These are phyloP conservation scores for Diploptera punctata DNA, from an alignment of 2,888 invertebrate genomes.

Conservation along the genomic window DNA sequence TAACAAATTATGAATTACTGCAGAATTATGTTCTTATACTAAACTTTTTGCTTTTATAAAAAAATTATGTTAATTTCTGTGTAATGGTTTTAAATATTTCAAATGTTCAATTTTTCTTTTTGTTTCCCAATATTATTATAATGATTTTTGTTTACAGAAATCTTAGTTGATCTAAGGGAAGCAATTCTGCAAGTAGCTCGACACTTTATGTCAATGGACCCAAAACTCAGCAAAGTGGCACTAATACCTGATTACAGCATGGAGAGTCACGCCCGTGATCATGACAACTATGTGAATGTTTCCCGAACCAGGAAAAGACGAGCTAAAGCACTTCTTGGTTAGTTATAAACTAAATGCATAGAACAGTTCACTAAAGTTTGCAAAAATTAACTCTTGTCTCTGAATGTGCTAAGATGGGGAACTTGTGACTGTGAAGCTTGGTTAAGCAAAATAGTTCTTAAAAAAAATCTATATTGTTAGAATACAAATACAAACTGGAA, in stretches of 20 bases:
- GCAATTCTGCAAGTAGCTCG: conserved; percentile 92
- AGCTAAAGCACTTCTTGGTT: conserved; percentile 90
- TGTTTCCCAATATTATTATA: too few relatives aligned
- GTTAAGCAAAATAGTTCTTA: too few relatives aligned
- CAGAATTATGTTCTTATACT: too few relatives aligned
- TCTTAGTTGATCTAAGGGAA: conserved; percentile 96
- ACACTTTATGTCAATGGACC: conserved; percentile 94
- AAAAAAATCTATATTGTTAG: too few relatives aligned
- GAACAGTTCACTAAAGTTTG: not conserved
- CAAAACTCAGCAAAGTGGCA: conserved; percentile 80
- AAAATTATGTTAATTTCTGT: too few relatives aligned
- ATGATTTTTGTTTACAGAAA: conserved; percentile 62
- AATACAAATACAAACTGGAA: too few relatives aligned
- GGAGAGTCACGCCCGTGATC: conserved; percentile 94
- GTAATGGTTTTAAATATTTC: too few relatives aligned
- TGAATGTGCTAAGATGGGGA: too few relatives aligned
- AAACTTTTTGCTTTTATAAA: too few relatives aligned
- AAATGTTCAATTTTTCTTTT: too few relatives aligned
- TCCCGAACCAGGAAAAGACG: conserved; percentile 85
- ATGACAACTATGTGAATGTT: conserved; percentile 94
- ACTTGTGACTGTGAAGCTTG: too few relatives aligned
- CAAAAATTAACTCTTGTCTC: not conserved
- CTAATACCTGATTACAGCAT: conserved; percentile 93
- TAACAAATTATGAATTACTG: too few relatives aligned
- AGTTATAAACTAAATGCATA: conserved; percentile 30